Evolutionary conservation across 2,888 invertebrate species (phyloP).

Genomic region (Drosophila acutilabella): DNA sequence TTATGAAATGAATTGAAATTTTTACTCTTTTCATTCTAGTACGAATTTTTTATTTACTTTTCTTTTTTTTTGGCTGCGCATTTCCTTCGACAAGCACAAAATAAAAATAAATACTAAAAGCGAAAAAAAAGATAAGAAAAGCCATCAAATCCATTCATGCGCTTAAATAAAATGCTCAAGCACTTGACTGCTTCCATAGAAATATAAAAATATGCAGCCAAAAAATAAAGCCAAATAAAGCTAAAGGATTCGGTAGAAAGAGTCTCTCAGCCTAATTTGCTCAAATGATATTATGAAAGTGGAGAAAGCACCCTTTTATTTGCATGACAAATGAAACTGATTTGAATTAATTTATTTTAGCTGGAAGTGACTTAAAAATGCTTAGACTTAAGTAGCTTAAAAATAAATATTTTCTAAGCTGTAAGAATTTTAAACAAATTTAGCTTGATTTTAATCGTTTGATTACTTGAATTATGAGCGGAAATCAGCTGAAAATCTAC

Average conservation of each 20-base stretch:
- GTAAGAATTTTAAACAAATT: neutral
- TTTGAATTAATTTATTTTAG: slow-evolving; percentile 22
- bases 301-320: slow-evolving; percentile 39
- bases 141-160: slow-evolving; percentile 83
- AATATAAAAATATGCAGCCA: slow-evolving; percentile 49
- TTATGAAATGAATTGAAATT: slow-evolving; percentile 82
- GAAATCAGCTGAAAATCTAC: slow-evolving; percentile 27
- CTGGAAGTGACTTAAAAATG: neutral
- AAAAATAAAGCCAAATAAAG: slow-evolving; percentile 47
- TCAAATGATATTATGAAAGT: slow-evolving; percentile 52
- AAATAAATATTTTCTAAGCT: neutral
- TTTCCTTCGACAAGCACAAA: slow-evolving; percentile 48
- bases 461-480: neutral
- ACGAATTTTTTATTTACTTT: slow-evolving; percentile 36
- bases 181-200: slow-evolving; percentile 84
- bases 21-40: slow-evolving; percentile 26
- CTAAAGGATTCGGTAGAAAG: slow-evolving; percentile 34
- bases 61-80: slow-evolving; percentile 56
- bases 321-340: slow-evolving; percentile 28
- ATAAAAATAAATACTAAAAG: too few species aligned
- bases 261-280: slow-evolving; percentile 66
- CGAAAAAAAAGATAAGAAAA: slow-evolving; percentile 52
- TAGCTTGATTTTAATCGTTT: neutral
- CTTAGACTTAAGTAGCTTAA: slow-evolving; percentile 5
- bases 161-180: slow-evolving; percentile 83